phyloP scores from a whole-genome alignment of 2,797 vertebrate species.

The Tinamus major region DNA sequence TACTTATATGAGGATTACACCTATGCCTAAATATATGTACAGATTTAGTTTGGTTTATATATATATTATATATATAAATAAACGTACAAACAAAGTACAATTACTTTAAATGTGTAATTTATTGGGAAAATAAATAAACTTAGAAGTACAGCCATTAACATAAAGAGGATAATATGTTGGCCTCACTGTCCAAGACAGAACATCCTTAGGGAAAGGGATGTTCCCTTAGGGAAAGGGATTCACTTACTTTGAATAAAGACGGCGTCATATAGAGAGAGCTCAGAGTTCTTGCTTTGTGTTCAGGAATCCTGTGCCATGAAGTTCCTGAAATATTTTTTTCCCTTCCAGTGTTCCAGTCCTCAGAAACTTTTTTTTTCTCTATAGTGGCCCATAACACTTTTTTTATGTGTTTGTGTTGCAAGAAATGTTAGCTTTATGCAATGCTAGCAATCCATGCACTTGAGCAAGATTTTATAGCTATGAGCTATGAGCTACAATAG shows the following conservation, averaged over 20 bases:
- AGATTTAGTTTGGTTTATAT: background rate
- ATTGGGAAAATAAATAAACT: background rate
- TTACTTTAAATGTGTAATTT: background rate
- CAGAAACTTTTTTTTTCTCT: background rate
- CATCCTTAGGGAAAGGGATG: rapidly evolving
- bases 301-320: background rate
- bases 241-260: background rate
- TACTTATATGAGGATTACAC: background rate
- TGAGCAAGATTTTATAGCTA: background rate
- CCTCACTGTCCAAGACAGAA: background rate
- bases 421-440: background rate
- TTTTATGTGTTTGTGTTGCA: background rate
- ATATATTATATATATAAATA: too few species aligned
- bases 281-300: background rate
- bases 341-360: background rate
- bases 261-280: rapidly evolving
- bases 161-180: background rate
- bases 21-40: background rate
- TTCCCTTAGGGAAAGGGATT: background rate
- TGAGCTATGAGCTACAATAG: background rate
- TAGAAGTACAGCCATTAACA: background rate
- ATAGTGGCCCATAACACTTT: background rate
- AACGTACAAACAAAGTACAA: background rate
- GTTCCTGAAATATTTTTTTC: background rate
- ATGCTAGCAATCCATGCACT: background rate